Conservation (phyloP, 2,113 vertebrate species). For the Pantherophis guttatus region DNA sequence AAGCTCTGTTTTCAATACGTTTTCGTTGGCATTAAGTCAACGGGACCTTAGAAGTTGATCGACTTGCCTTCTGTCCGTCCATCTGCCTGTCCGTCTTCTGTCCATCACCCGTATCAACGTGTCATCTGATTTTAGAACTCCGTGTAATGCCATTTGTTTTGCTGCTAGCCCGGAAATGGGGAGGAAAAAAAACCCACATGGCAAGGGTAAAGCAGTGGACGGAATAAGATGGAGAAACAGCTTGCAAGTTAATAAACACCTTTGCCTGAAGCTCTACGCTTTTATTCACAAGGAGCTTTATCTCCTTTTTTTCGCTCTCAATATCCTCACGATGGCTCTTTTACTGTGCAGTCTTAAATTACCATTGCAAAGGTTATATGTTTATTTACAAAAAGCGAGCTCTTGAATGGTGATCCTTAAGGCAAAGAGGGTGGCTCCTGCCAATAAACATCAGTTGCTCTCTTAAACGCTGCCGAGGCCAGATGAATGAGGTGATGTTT, state of each 20-base stretch:
- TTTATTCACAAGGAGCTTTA: conserved; percentile 78
- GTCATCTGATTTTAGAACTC: conserved; percentile 69
- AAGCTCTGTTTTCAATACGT: background rate
- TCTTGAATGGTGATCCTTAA: conserved; percentile 63
- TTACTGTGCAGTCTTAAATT: conserved; percentile 75
- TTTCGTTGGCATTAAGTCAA: background rate
- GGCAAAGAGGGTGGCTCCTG: conserved; percentile 63
- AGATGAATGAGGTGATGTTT: conserved; percentile 62
- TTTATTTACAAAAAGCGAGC: conserved; percentile 76
- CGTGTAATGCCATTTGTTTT: conserved; percentile 68
- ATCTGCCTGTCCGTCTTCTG: background rate
- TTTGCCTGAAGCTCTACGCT: conserved; percentile 73
- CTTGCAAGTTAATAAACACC: conserved; percentile 78
- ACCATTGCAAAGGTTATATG: conserved; percentile 77
- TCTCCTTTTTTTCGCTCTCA: conserved; percentile 68
- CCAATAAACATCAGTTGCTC: conserved; percentile 68
- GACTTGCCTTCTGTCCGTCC: background rate
- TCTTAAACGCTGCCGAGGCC: conserved; percentile 64
- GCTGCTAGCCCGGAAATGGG: conserved; percentile 63
- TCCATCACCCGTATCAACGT: background rate
- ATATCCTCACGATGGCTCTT: conserved; percentile 67
- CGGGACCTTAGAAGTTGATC: background rate
- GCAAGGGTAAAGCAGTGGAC: conserved; percentile 19
- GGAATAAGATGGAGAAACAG: conserved; percentile 49
- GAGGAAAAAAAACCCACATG: background rate